These are phyloP conservation scores for Diachasma alloeum DNA, from an alignment of 1,140 invertebrate genomes.

Conservation along the genomic window DNA sequence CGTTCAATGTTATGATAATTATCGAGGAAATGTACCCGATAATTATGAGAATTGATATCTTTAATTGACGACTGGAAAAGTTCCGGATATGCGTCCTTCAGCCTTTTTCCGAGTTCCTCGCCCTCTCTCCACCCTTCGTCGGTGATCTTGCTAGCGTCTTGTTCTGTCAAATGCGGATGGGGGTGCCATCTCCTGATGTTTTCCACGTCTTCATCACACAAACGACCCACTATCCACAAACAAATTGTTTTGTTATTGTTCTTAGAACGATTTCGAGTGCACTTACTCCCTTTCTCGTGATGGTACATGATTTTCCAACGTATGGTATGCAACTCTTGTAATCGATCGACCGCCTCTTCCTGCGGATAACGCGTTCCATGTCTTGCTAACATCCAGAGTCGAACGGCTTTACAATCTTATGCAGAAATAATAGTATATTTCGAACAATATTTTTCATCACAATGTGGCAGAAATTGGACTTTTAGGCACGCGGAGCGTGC, in stretches of 20 bases:
- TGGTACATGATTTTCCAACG: neutral
- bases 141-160: slow-evolving; percentile 26
- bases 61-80: slow-evolving; percentile 23
- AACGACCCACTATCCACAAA: slow-evolving; percentile 21
- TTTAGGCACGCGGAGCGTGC: too few relatives aligned
- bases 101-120: slow-evolving; percentile 31
- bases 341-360: neutral
- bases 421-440: too few relatives aligned
- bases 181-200: slow-evolving; percentile 37
- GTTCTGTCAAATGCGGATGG: neutral
- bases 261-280: neutral
- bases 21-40: neutral
- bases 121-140: slow-evolving; percentile 36
- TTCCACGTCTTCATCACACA: slow-evolving; percentile 35
- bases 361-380: neutral
- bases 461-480: too few relatives aligned
- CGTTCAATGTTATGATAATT: slow-evolving; percentile 1
- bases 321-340: neutral
- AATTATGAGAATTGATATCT: slow-evolving; percentile 21
- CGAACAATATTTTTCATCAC: too few relatives aligned
- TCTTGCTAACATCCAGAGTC: neutral
- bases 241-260: neutral
- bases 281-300: neutral
- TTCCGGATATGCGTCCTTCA: slow-evolving; percentile 38
- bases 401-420: neutral